Percentiles rank a stretch among this genome's conserved stretches.
Conservation (phyloP, 2,888 invertebrate genomes). For the Cyclophora punctaria region DNA sequence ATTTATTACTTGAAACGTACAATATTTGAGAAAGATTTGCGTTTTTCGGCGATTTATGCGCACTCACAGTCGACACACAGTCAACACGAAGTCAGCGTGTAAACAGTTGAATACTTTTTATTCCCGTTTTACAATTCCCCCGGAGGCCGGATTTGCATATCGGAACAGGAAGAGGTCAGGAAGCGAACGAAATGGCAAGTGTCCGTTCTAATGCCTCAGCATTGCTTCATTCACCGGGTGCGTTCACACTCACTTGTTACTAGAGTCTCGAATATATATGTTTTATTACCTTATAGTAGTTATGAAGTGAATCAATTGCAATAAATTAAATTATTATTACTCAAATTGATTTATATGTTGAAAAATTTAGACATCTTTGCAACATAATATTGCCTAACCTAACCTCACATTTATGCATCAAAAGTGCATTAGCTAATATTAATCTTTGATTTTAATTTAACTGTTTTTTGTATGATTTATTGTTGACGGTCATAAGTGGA, state of each 20-base stretch:
- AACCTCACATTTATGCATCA: no score
- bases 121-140: slow-evolving; percentile 68
- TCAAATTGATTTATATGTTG: no score
- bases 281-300: no score
- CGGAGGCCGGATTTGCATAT: slow-evolving; percentile 67
- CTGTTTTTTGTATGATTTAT: background rate
- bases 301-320: no score
- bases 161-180: slow-evolving; percentile 73
- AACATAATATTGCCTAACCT: no score
- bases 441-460: no score
- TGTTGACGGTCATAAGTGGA: background rate
- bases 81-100: slow-evolving; percentile 64
- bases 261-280: background rate
- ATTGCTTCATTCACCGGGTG: slow-evolving; percentile 34
- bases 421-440: no score
- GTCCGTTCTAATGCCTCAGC: slow-evolving; percentile 59
- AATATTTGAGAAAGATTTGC: slow-evolving; percentile 5
- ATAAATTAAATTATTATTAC: no score
- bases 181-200: slow-evolving; percentile 72
- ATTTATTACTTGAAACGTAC: background rate
- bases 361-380: no score
- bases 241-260: slow-evolving; percentile 21
- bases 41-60: slow-evolving; percentile 59
- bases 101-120: slow-evolving; percentile 72
- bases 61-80: slow-evolving; percentile 57